Percentiles rank a stretch among this genome's conserved stretches.
phyloP scores from a whole-genome alignment of 2,113 vertebrate genomes.

The Mystacornis crossleyi region DNA sequence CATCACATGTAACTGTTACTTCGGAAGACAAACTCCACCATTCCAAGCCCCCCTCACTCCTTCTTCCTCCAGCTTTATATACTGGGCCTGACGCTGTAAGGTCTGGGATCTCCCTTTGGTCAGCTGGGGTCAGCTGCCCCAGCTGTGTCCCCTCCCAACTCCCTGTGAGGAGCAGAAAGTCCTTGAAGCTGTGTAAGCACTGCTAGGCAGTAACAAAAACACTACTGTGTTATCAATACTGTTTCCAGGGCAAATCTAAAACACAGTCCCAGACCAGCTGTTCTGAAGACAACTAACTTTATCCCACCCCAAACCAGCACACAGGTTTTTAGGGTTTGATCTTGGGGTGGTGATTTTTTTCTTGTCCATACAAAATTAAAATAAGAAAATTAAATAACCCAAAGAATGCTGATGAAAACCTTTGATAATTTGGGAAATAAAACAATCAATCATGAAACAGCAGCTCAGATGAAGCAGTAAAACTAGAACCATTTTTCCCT shows the following conservation, averaged over 20 bases:
- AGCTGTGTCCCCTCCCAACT: neutral
- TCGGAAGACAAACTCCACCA: neutral
- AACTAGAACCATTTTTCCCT: neutral
- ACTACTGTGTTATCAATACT: neutral
- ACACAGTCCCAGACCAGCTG: neutral
- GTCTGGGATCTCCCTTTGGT: neutral
- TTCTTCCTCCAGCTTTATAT: neutral
- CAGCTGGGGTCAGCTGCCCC: neutral
- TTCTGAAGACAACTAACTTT: neutral
- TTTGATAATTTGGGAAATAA: neutral
- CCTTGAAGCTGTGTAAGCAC: neutral
- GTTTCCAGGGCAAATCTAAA: neutral
- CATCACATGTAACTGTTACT: fast-evolving
- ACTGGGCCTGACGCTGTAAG: fast-evolving
- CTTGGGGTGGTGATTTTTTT: neutral
- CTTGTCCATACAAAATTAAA: neutral
- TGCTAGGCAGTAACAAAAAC: neutral
- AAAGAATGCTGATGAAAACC: neutral
- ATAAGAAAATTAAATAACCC: neutral
- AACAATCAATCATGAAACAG: neutral
- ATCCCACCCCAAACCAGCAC: neutral
- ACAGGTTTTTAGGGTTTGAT: neutral
- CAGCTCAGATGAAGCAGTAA: neutral
- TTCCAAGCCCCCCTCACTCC: fast-evolving
- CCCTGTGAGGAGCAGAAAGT: neutral